phyloP scores from a whole-genome alignment of 2,888 invertebrate species.

The Ochropleura plecta region DNA sequence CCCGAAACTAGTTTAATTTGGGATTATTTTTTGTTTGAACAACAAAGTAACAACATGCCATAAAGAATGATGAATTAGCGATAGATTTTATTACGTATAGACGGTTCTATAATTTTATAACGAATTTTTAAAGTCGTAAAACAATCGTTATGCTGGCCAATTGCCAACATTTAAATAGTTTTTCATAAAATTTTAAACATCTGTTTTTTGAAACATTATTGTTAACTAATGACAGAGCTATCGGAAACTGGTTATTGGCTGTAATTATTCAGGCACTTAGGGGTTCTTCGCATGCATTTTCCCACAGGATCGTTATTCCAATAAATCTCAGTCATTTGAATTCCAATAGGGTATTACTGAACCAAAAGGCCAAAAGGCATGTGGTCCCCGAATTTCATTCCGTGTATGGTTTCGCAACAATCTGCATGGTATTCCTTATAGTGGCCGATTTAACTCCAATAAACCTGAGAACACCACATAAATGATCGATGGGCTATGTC shows the following conservation, averaged over 20 bases:
- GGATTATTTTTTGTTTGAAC: slow-evolving; percentile 54
- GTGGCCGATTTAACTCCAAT: slow-evolving; percentile 17
- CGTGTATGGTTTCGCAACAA: slow-evolving; percentile 35
- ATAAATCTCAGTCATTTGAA: slow-evolving; percentile 52
- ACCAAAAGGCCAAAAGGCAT: slow-evolving; percentile 22
- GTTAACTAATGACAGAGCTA: slow-evolving; percentile 7
- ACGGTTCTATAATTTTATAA: slow-evolving; percentile 45
- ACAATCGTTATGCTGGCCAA: slow-evolving; percentile 14
- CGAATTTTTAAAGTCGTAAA: slow-evolving; percentile 53
- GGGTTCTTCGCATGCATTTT: slow-evolving; percentile 41
- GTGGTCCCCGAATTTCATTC: slow-evolving; percentile 26
- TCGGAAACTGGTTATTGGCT: not conserved
- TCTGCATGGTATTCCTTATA: slow-evolving; percentile 35
- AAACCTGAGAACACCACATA: not conserved
- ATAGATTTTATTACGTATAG: slow-evolving; percentile 54
- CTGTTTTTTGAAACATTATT: slow-evolving; percentile 18
- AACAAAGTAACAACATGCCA: slow-evolving; percentile 48
- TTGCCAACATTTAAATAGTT: slow-evolving; percentile 33
- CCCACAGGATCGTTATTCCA: slow-evolving; percentile 48
- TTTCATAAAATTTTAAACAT: slow-evolving; percentile 26
- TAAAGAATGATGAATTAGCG: slow-evolving; percentile 63
- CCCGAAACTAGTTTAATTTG: slow-evolving; percentile 74
- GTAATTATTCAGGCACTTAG: not conserved
- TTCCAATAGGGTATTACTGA: slow-evolving; percentile 56
- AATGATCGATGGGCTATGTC: too few relatives aligned